Base-by-base conservation (phyloP, 2,797 vertebrate genomes). In the Synaphobranchus kaupii region DNA sequence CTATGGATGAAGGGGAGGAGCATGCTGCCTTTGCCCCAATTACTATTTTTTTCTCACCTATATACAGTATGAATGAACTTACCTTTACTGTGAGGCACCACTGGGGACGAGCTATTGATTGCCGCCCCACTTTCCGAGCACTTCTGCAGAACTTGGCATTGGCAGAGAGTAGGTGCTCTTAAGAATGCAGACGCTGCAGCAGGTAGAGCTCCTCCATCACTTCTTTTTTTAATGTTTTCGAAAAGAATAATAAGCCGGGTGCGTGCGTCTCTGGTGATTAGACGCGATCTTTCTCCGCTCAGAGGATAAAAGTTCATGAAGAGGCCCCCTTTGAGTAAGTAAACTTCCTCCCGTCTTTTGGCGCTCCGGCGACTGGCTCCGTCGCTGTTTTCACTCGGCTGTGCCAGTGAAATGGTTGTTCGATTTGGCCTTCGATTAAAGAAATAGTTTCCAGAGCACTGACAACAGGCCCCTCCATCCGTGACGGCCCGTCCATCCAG, bases 11-110 rank as follows among this genome's bases (percentile, higher is more conserved):
- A 66, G 13, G 25, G 86, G 80, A 17, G 48, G 63, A 71, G 80
- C 82, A 39, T 56, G 17, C 86, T 15, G 81, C 81, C 80, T 48
- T 73, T 84, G 86, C 20, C 86, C 81, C 39, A 73, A 48, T 87
- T 84, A 83, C 86, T 87, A 39, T 15, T 81, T 54, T 17, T 39
- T 5, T 48, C 48, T 54, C 50, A 48, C 50, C 78, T 52, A 87
- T 73, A 44, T 83, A 31, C 63, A 52, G 63, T 4, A 17, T 48
- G 44, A 44, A 47, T 50, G 63, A 66, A 66, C 83, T 47, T 44
- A 20, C 28, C 66, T 25, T 76, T 84, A 50, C 60, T 60, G 54
- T 12, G 34, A 47, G 25, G 22, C 44, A 56, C n/a, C 6, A 7
- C 47, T 28, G 48, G 48, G 80, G 48, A 84, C 63, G 2, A 44